Conservation (phyloP, 2,797 vertebrate species). For the Spondyliosoma cantharus region DNA sequence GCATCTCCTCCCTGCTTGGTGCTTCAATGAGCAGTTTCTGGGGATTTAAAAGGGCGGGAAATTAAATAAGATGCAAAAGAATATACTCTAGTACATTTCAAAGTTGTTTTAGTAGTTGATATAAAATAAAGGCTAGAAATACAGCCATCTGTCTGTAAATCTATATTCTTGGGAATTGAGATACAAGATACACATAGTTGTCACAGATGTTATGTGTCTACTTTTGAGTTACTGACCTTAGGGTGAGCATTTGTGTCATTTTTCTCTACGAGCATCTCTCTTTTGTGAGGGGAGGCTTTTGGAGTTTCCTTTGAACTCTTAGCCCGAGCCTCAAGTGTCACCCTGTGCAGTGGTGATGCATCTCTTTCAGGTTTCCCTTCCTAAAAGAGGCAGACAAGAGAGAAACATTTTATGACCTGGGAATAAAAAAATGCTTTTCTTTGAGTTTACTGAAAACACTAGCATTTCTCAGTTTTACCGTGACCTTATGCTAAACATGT, state of each 20-base stretch:
- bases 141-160: neutral
- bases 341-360: conserved; percentile 36
- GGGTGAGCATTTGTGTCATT: conserved; percentile 37
- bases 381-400: conserved; percentile 54
- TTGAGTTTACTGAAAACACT: neutral
- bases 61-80: neutral
- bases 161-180: neutral
- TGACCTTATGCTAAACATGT: neutral
- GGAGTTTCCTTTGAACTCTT: conserved; percentile 52
- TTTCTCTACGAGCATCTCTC: conserved; percentile 48
- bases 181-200: neutral
- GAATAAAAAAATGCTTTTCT: neutral
- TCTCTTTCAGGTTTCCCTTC: conserved; percentile 58
- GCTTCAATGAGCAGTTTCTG: conserved; percentile 67
- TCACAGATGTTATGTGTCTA: neutral
- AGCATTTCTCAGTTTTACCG: neutral
- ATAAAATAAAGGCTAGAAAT: neutral
- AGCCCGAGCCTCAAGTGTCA: conserved; percentile 34
- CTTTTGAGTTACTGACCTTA: conserved; percentile 69
- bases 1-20: conserved; percentile 47
- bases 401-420: conserved; percentile 6
- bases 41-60: conserved; percentile 20
- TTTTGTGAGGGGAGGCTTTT: conserved; percentile 58
- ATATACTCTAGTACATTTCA: neutral
- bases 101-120: neutral